Base-by-base conservation (phyloP, 1,140 invertebrate genomes). In the Cyclina sinensis region DNA sequence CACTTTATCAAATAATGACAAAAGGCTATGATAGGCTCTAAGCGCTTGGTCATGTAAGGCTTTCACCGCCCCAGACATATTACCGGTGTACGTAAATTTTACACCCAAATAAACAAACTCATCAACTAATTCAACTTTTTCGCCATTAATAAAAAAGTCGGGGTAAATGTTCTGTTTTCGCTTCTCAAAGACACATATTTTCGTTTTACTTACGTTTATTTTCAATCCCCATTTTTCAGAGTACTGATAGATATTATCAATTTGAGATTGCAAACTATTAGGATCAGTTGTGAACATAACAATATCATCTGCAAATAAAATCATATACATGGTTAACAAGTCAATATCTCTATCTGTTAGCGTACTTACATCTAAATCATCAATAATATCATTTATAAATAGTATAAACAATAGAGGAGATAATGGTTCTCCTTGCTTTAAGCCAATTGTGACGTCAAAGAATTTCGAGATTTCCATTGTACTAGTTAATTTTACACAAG, bases 101-200 rank as follows among this genome's bases (percentile, higher is more conserved):
- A 85, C 43, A 30, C 70, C 82, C 7, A 85, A 39, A 32, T 46
- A 82, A 14, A 21, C 51, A 68, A 65, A 65, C 0, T 48, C 11
- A 73, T 85, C 65, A 3, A 85, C 65, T 18, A 18, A 4, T 51
- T 85, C 24, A 51, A 85, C 59, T 16, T 35, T 39, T 59, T 59
- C 35, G 1, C 27, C 57, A 62, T 81, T 62, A 4, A 81, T 62
- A 37, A 27, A 14, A n/a, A 57, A 59, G 12, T 59, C 54, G 14
- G 14, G 4, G 21, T 12, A n/a, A 7, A 21, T 21, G 24, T 35
- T 37, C 39, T 57, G 57, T 81, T 81, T 59, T 32, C 78, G 48
- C 30, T 81, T 81, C 59, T 81, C 30, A 37, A 81, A 81, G 2
- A 81, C 21, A 51, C 78, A 81, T 81, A 81, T 59, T 81, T 59